Base-by-base conservation (phyloP, 2,113 vertebrate genomes). In the Etia nguti region DNA sequence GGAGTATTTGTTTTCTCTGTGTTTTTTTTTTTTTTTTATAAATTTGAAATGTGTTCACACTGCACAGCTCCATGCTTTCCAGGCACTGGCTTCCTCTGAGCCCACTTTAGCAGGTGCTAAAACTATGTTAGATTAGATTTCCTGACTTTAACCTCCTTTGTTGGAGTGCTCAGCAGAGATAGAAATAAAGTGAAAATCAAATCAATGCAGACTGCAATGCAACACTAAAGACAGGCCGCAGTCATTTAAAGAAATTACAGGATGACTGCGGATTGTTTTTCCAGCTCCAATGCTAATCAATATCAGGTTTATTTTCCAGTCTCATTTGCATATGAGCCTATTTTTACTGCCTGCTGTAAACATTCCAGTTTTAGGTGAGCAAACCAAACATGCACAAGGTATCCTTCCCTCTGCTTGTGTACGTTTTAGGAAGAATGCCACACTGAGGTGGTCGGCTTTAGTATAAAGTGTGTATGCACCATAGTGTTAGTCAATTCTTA, bases 61-160 rank as follows among this genome's bases (percentile, higher is more conserved):
- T 82, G 68, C 60, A 62, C 7, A 79, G n/a, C 70, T 87, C 8
- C 15, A 48, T 59, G 29, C 24, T 88, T 83, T 84, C 79, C 26
- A 73, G 57, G 55, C 59, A 20, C 5, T 16, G 46, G 68, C n/a
- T 90, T 84, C 68, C 75, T 84, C 65, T 73, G 57, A 88, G 83
- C 34, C 84, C 26, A 31, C 48, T 82, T 88, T 12, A 85, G 79
- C 84, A 84, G 91, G 89, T 93, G 89, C 90, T 92, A 52, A 84
- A 90, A 73, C 29, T 79, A 12, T 85, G 26, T 57, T 54, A 31
- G 31, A 83, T 86, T 73, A 85, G 38, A 62, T 87, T 92, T 75
- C 48, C 75, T 20, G 83, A 59, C 38, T 87, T 79, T 26, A 88
- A 86, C 87, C 73, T 68, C 52, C 22, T 82, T 83, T 57, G 73